Conservation (phyloP, 2,113 vertebrate genomes). For the Scalopus aquaticus region DNA sequence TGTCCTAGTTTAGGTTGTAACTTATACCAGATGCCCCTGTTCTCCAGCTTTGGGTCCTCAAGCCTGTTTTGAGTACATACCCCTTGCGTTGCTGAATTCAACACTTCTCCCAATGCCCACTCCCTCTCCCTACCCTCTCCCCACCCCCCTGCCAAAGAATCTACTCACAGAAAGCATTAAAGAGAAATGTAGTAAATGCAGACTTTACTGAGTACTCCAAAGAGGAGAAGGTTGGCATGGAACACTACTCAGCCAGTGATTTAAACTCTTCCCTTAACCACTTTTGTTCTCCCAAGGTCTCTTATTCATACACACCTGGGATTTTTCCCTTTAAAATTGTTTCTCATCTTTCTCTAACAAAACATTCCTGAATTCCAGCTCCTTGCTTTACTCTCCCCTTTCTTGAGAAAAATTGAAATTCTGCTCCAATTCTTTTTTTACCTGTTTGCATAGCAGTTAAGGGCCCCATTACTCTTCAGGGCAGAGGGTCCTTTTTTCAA, state of each 20-base stretch:
- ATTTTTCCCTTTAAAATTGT: neutral
- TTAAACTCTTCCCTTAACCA: neutral
- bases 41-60: neutral
- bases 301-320: neutral
- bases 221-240: neutral
- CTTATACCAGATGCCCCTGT: neutral
- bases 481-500: neutral
- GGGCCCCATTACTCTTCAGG: neutral
- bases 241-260: neutral
- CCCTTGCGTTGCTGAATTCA: neutral
- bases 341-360: neutral
- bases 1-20: neutral
- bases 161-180: neutral
- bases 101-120: neutral
- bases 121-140: neutral
- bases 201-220: constrained; percentile 1
- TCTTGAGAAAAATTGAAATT: neutral
- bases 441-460: neutral
- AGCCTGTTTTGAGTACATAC: neutral
- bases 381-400: neutral
- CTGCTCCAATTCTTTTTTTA: neutral
- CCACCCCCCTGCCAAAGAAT: too few relatives aligned
- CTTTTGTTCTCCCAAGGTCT: neutral
- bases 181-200: constrained; percentile 9
- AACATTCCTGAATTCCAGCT: neutral